Evolutionary conservation across 23 tunicate species (phyloP), one percentile per base, ranked within the genome.

Genomic region (Phallusia fumigata): DNA sequence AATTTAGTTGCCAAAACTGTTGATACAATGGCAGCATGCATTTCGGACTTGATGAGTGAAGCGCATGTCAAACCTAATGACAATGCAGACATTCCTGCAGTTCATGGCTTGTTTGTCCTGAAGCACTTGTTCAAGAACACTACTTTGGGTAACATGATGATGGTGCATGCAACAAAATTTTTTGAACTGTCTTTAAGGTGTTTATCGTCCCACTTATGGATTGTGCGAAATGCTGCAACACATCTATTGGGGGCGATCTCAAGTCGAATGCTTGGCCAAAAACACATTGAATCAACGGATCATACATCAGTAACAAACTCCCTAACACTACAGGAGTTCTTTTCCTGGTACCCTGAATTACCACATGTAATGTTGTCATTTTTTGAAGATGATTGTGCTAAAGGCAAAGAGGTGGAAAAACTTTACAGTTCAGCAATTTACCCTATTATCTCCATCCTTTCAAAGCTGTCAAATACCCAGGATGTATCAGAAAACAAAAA

Each of bases 171-270:
- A 13, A 16, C 80, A 11, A 6, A 45, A 15, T 76, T 76, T 31
- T 85, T 88, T 36, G 65, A 78, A 30, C 53, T 81, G 22, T 73
- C 98, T 30, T 10, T 88, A 13, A 72, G 78, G 19, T 93, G 86
- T 35, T 53, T 93, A 0, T 53, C 74, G 0, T 88, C 93, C 13
- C 73, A 86, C 30, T 0, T 93, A 24, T 93, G 98, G 98, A 83
- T 88, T 18, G 86, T 93, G 26, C 65, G 98, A 22, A 93, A 93
- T 82, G 98, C 98, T 13, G 93, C 93, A 22, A 88, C 87, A 22
- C 88, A 87, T 36, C 73, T 93, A 36, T 52, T 88, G 16, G 90
- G 93, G 12, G 88, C 88, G 0, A 78, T 93, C 16, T 78, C 93
- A 15, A 50, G 65, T 69, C 58, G 93, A 33, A 93, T 93, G 98